Base-by-base conservation (phyloP, 2,113 vertebrate genomes). In the Pycnonotus jocosus region DNA sequence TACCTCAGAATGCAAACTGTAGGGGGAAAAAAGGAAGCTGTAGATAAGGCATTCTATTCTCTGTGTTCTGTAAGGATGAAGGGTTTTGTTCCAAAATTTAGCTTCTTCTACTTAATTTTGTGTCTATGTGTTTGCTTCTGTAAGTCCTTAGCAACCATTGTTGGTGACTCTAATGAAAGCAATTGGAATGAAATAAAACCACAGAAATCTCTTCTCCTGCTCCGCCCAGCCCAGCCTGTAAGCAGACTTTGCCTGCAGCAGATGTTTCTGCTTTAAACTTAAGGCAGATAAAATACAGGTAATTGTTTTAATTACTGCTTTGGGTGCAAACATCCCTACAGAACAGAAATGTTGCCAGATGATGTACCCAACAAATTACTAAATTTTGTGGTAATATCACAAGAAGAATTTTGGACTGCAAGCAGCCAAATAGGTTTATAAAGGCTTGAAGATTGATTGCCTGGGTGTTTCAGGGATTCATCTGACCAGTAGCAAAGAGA, bases 221-320 rank as follows among this genome's bases (percentile, higher is more conserved):
- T 64, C 40, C 40, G 16, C 21, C 57, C 22, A 61, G 16, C 11
- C 13, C 20, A 60, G 44, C 1, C 27, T 81, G 9, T 11, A 57
- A 65, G 17, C 22, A 71, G 22, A 4, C 40, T 45, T 22, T 18
- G 4, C 10, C 15, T 79, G 35, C 47, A 72, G 28, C 37, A 90
- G 51, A 31, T 48, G 13, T 42, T 82, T 96, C 28, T 94, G 8
- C 37, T 76, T 93, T 85, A 82, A 65, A 74, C 6, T 72, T 38
- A 25, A 51, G 25, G 19, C 11, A 45, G 12, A 25, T 73, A 57
- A 56, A 83, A 81, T 42, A 56, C 28, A 76, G 9, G 7, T 44
- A 31, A 25, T 66, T 42, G 6, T 50, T 88, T 62, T 72, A 57
- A 33, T 31, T 50, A 45, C 14, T 38, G 5, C 7, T 45, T 8